Percentiles rank a stretch among this genome's conserved stretches.
Conservation (phyloP, 1,140 invertebrate species). For the Danaus plexippus region DNA sequence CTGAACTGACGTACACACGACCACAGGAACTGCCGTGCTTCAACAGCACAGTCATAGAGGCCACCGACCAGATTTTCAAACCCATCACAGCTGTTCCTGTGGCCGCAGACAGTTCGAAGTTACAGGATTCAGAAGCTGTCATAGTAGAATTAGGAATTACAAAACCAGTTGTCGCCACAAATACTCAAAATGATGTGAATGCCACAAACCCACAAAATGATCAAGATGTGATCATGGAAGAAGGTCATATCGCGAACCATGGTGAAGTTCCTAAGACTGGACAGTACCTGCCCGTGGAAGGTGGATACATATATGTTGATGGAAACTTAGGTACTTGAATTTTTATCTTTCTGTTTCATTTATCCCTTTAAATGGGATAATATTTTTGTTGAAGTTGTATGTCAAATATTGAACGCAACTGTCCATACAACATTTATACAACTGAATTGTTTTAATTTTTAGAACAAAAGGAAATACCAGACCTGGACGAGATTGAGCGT, state of each 20-base stretch:
- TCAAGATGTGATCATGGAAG: slow-evolving; percentile 40
- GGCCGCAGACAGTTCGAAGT: slow-evolving; percentile 18
- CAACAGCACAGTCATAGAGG: slow-evolving; percentile 50
- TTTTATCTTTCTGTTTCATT: no score
- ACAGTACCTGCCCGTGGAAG: slow-evolving; percentile 57
- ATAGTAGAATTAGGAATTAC: slow-evolving; percentile 43
- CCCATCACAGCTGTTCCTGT: slow-evolving; percentile 49
- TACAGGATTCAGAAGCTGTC: slow-evolving; percentile 38
- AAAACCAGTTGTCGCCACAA: slow-evolving; percentile 7
- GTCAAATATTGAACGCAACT: no score
- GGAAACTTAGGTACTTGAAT: slow-evolving; percentile 12
- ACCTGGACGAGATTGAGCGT: slow-evolving; percentile 59
- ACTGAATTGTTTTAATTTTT: slow-evolving; percentile 14
- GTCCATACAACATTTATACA: neutral
- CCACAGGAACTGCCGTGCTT: slow-evolving; percentile 47
- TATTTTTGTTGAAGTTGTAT: no score
- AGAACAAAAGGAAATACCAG: slow-evolving; percentile 49
- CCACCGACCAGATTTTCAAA: slow-evolving; percentile 53
- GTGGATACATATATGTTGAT: slow-evolving; percentile 57
- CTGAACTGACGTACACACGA: slow-evolving; percentile 32
- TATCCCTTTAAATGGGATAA: no score
- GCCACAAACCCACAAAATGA: slow-evolving; percentile 4
- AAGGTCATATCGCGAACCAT: slow-evolving; percentile 28
- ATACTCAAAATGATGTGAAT: slow-evolving; percentile 5
- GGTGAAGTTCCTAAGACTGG: slow-evolving; percentile 35